phyloP scores from a whole-genome alignment of 1,140 invertebrate species.

The Drosophila malerkotliana region DNA sequence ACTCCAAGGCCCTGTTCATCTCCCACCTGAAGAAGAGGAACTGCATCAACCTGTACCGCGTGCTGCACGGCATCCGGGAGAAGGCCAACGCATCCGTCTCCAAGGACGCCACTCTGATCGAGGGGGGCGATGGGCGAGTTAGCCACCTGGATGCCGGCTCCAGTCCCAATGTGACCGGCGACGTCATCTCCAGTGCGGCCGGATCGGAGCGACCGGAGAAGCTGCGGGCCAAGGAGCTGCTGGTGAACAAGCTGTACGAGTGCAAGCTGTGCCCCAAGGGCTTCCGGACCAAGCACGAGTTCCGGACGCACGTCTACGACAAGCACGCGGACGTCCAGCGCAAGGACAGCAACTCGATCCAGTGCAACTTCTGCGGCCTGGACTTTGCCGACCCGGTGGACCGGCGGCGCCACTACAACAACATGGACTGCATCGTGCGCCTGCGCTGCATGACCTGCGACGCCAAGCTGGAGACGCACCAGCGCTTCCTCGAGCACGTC shows the following conservation, averaged over 20 bases:
- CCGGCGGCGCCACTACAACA: slow-evolving; percentile 81
- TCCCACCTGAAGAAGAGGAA: slow-evolving; percentile 83
- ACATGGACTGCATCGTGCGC: slow-evolving; percentile 83
- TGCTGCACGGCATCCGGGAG: slow-evolving; percentile 61
- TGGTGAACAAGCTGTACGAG: slow-evolving; percentile 82
- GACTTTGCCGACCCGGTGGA: slow-evolving; percentile 80
- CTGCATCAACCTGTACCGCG: slow-evolving; percentile 79
- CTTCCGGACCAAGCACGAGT: slow-evolving; percentile 82
- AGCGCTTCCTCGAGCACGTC: slow-evolving; percentile 81
- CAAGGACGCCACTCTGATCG: neutral
- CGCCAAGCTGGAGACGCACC: slow-evolving; percentile 78
- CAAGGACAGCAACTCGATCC: slow-evolving; percentile 72
- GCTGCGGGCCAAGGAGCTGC: slow-evolving; percentile 76
- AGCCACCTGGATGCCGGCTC: neutral
- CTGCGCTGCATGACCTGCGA: slow-evolving; percentile 83
- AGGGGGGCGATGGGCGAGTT: neutral
- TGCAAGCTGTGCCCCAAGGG: slow-evolving; percentile 80
- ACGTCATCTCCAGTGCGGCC: neutral
- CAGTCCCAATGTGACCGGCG: slow-evolving; percentile 16
- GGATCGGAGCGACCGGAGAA: slow-evolving; percentile 64
- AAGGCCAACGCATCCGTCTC: slow-evolving; percentile 43
- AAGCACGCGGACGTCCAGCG: slow-evolving; percentile 81
- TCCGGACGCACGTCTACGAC: slow-evolving; percentile 82
- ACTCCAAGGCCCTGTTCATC: slow-evolving; percentile 82
- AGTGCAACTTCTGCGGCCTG: slow-evolving; percentile 79